Percentiles rank a stretch among this genome's conserved stretches.
These are phyloP conservation scores for Melieria crassipennis DNA, from an alignment of 2,888 invertebrate species.

Conservation along the genomic window DNA sequence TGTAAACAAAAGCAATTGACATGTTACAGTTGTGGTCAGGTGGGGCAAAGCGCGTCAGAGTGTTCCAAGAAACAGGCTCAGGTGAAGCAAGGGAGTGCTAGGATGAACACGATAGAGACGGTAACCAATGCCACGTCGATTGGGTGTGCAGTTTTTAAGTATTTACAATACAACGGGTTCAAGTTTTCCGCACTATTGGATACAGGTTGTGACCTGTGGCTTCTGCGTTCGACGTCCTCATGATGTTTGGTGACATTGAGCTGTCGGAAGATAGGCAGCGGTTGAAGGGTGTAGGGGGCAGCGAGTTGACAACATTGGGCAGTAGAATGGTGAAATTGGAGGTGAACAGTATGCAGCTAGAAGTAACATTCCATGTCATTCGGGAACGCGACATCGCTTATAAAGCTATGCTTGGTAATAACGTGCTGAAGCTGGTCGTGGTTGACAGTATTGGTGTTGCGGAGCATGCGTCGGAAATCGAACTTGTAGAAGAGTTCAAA, in stretches of 20 bases:
- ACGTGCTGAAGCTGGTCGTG: too few species aligned
- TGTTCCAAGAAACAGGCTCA: neutral
- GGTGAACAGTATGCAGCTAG: neutral
- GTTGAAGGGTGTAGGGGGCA: constrained; percentile 13
- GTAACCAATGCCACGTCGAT: neutral
- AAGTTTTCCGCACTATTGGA: neutral
- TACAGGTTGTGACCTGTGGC: constrained; percentile 1
- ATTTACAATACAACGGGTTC: neutral
- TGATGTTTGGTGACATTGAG: neutral
- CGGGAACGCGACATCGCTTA: constrained; percentile 20
- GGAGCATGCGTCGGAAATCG: too few species aligned
- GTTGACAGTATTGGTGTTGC: neutral
- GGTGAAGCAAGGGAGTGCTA: neutral
- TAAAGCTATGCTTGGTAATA: neutral
- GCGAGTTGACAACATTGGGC: constrained; percentile 15
- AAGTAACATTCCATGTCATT: constrained; percentile 17
- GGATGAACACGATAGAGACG: constrained; percentile 5
- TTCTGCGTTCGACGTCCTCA: neutral
- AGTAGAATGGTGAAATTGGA: neutral
- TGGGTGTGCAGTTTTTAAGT: neutral
- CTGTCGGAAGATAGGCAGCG: neutral
- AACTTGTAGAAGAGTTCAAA: too few species aligned
- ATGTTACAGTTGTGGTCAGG: neutral
- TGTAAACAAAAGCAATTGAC: constrained; percentile 19
- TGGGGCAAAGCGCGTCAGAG: neutral